A percentile compares a stretch with the other conserved stretches of the same genome.
Evolutionary conservation across 2,113 vertebrate genomes (phyloP).

Genomic region (Monarcha castaneiventris): DNA sequence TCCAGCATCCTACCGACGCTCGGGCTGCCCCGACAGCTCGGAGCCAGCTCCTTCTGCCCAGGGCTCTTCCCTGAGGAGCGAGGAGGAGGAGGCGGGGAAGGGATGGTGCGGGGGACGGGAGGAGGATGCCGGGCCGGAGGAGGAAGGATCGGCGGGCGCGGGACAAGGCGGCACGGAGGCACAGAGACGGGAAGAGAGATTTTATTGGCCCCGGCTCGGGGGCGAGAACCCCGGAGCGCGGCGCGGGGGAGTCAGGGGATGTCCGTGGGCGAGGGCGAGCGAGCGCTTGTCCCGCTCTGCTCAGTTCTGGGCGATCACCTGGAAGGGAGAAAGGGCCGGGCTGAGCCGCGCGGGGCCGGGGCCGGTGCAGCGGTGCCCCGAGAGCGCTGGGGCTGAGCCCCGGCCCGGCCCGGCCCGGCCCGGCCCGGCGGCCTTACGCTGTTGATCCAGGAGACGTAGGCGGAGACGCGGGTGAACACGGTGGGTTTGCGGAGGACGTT

Average conservation of each 20-base stretch:
- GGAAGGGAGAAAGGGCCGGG: background rate
- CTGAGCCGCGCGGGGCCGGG: background rate
- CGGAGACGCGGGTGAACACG: constrained; percentile 88
- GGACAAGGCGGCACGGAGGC: background rate
- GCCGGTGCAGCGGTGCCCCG: rapidly evolving
- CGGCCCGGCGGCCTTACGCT: constrained; percentile 79
- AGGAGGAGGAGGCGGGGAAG: background rate
- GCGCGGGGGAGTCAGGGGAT: rapidly evolving
- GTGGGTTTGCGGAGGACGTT: constrained; percentile 82
- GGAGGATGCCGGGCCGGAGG: background rate
- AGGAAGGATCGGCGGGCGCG: rapidly evolving
- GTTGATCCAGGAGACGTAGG: constrained; percentile 85
- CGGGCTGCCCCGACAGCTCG: rapidly evolving
- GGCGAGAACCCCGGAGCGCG: background rate
- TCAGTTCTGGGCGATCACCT: constrained; percentile 58
- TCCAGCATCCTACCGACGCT: rapidly evolving
- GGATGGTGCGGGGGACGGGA: background rate
- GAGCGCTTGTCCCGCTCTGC: background rate
- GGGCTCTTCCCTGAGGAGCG: rapidly evolving
- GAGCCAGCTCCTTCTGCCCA: rapidly evolving
- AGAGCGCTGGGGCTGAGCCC: background rate
- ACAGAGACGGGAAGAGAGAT: background rate
- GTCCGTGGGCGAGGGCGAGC: background rate
- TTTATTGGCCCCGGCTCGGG: background rate
- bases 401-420: background rate